Evolutionary conservation across 1,140 invertebrate genomes (phyloP).

Genomic region (Aphelenchoides avenae): DNA sequence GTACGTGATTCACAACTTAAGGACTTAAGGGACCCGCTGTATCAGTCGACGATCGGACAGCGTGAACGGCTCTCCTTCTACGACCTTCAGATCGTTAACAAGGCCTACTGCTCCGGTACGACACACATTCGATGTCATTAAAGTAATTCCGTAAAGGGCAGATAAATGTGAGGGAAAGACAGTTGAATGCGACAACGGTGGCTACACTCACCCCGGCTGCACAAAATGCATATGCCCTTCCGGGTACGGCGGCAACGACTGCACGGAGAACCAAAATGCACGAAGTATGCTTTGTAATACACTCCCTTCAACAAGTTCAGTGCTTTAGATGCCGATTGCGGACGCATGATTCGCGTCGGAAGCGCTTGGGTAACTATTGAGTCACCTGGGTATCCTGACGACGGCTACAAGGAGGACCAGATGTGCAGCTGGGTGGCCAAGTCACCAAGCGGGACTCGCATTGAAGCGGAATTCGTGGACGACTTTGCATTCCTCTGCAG

Average conservation of each 20-base stretch:
- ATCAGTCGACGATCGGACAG: constrained; percentile 54
- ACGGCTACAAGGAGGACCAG: constrained; percentile 47
- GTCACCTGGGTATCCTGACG: constrained; percentile 48
- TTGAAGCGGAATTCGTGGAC: constrained; percentile 51
- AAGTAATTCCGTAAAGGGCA: constrained; percentile 26
- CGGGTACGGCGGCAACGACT: constrained; percentile 53
- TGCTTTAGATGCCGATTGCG: constrained; percentile 52
- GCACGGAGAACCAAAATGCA: constrained; percentile 43
- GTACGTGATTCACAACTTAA: no score
- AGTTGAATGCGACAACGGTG: constrained; percentile 46
- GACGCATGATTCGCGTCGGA: constrained; percentile 33
- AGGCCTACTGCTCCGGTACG: constrained; percentile 53
- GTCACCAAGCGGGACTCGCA: constrained; percentile 27
- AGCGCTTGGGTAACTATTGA: constrained; percentile 37
- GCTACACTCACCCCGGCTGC: constrained; percentile 58
- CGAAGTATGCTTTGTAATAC: constrained; percentile 33
- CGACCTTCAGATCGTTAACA: constrained; percentile 45
- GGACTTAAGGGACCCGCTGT: constrained; percentile 42
- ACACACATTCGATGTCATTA: constrained; percentile 4
- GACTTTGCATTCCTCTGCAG: constrained; percentile 54
- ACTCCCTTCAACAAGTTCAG: not conserved
- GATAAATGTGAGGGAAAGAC: constrained; percentile 41
- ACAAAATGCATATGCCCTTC: constrained; percentile 51
- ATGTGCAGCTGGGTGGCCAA: constrained; percentile 51
- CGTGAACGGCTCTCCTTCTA: constrained; percentile 54